A percentile compares a stretch with the other conserved stretches of the same genome.
These are phyloP conservation scores for Podarcis cretensis DNA, from an alignment of 2,113 vertebrate species.

Conservation along the genomic window DNA sequence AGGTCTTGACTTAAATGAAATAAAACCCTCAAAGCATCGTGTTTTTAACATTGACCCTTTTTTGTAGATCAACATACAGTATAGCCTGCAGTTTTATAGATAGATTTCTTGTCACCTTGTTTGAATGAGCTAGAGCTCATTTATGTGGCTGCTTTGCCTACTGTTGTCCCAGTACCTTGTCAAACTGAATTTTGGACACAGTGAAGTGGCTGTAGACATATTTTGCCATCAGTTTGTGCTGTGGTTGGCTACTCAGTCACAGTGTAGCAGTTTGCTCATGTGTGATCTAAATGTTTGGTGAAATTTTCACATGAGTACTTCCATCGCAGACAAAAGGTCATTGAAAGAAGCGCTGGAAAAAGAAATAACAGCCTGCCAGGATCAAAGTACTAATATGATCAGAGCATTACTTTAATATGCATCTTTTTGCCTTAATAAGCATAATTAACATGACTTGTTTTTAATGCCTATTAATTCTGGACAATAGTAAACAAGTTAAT, in stretches of 20 bases:
- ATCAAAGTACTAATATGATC: neutral
- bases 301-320: neutral
- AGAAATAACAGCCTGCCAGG: neutral
- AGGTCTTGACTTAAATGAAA: conserved; percentile 73
- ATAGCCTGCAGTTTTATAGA: neutral
- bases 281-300: neutral
- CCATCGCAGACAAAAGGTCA: neutral
- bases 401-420: neutral
- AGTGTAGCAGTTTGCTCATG: neutral
- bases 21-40: conserved; percentile 51
- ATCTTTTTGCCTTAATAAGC: neutral
- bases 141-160: neutral
- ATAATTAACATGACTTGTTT: neutral
- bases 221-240: neutral
- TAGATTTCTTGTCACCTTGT: conserved; percentile 5
- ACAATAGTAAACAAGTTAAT: conserved; percentile 3
- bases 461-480: too few species aligned
- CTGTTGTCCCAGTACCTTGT: neutral
- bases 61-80: neutral
- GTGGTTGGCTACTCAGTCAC: neutral
- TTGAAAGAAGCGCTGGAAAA: neutral
- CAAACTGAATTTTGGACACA: neutral
- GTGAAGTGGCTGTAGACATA: neutral
- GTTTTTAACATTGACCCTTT: conserved; percentile 20
- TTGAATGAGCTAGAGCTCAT: neutral